phyloP scores from a whole-genome alignment of 1,140 invertebrate genomes.

The Plectrocnemia conspersa region DNA sequence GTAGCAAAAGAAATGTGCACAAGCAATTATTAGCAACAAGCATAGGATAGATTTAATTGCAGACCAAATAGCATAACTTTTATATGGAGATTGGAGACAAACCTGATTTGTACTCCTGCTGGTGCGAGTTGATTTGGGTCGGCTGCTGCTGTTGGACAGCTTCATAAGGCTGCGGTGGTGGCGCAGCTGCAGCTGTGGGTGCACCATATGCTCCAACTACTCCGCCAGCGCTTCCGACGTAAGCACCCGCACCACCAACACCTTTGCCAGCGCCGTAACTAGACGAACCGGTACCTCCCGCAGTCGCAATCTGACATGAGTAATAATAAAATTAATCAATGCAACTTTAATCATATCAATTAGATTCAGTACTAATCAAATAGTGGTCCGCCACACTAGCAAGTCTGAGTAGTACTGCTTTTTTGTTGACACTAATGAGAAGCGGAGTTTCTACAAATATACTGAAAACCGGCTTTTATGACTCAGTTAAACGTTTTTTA shows the following conservation, averaged over 20 bases:
- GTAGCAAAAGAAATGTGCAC: no score
- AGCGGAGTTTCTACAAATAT: no score
- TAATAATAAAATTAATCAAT: background rate
- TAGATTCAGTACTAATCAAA: no score
- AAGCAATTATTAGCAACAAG: no score
- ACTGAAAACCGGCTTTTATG: no score
- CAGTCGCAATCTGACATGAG: slow-evolving; percentile 27
- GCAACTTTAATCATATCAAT: background rate
- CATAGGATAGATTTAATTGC: no score
- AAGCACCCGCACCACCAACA: slow-evolving; percentile 26
- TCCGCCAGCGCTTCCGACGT: slow-evolving; percentile 14
- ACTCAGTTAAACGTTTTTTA: no score
- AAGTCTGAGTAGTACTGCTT: no score
- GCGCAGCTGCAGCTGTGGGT: slow-evolving; percentile 22
- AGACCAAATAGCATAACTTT: no score
- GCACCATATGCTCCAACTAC: slow-evolving; percentile 20
- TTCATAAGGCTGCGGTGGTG: slow-evolving; percentile 20
- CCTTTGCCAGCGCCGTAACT: slow-evolving; percentile 29
- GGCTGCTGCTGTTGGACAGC: slow-evolving; percentile 23
- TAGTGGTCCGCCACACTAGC: no score
- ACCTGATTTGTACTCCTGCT: slow-evolving; percentile 33
- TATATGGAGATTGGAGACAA: background rate
- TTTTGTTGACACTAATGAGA: no score
- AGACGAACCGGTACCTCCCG: slow-evolving; percentile 27
- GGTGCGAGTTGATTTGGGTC: slow-evolving; percentile 26